A percentile compares a stretch with the other conserved stretches of the same genome.
Conservation (phyloP, 2,113 vertebrate genomes). For the Cinclus cinclus region DNA sequence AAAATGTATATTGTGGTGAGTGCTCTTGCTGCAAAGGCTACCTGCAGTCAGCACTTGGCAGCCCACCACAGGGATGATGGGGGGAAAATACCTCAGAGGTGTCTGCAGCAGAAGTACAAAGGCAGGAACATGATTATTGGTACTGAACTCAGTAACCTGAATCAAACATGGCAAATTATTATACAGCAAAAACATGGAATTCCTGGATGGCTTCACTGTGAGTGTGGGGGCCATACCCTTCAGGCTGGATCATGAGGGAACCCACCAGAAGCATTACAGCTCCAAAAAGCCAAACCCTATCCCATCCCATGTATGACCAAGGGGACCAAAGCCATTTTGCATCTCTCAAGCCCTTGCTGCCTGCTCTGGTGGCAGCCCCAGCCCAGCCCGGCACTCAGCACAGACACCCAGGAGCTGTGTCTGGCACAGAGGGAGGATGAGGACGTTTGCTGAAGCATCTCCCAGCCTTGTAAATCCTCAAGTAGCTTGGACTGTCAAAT, state of each 20-base stretch:
- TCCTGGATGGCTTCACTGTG: not conserved
- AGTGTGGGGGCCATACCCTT: not conserved
- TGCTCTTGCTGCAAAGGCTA: not conserved
- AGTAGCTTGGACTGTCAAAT: not conserved
- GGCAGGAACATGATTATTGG: not conserved
- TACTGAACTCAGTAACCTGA: not conserved
- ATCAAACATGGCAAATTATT: not conserved
- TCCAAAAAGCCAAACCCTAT: not conserved
- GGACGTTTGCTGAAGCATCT: fast-evolving
- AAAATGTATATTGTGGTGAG: not conserved
- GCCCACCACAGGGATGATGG: not conserved
- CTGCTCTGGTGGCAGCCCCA: fast-evolving
- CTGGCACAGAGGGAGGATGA: fast-evolving
- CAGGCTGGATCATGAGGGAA: fast-evolving
- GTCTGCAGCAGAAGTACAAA: not conserved
- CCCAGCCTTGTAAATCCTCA: not conserved
- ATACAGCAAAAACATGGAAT: not conserved
- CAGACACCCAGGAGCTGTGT: not conserved
- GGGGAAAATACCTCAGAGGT: not conserved
- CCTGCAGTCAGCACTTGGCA: not conserved
- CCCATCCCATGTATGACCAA: fast-evolving
- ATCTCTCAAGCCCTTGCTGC: not conserved
- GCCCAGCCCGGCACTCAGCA: not conserved
- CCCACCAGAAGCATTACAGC: not conserved
- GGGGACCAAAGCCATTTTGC: not conserved